phyloP scores from a whole-genome alignment of 2,888 invertebrate species.

The Antheraea yamamai region DNA sequence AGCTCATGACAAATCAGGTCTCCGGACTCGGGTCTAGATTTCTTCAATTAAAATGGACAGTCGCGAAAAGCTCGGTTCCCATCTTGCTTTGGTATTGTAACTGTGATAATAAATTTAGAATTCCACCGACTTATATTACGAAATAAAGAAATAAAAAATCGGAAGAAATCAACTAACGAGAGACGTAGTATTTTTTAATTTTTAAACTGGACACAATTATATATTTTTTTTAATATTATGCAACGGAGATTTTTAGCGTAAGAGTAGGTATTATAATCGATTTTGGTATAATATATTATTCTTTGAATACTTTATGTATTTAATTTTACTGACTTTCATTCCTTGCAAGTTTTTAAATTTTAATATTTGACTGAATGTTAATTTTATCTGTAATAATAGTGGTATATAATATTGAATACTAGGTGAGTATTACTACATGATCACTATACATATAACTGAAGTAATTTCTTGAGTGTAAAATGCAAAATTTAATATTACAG shows the following conservation, averaged over 20 bases:
- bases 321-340: conserved; percentile 76
- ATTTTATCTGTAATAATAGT: conserved; percentile 63
- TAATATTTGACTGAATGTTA: conserved; percentile 66
- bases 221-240: conserved; percentile 66
- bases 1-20: conserved; percentile 40
- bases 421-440: conserved; percentile 11
- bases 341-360: conserved; percentile 66
- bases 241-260: conserved; percentile 63
- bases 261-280: conserved; percentile 45
- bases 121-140: conserved; percentile 77
- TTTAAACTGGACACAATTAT: conserved; percentile 64
- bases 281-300: conserved; percentile 66
- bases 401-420: conserved; percentile 38
- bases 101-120: conserved; percentile 80
- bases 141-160: conserved; percentile 51
- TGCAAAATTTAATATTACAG: not conserved
- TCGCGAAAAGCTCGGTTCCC: conserved; percentile 63
- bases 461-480: not conserved
- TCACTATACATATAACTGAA: conserved; percentile 27
- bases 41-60: conserved; percentile 71
- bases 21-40: conserved; percentile 71
- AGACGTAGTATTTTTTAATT: conserved; percentile 44
- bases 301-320: conserved; percentile 77
- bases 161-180: conserved; percentile 77
- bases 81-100: conserved; percentile 76